Evolutionary conservation across 2,113 vertebrate species (phyloP), one percentile per base, ranked within the genome.

Genomic region (Nerophis ophidion): DNA sequence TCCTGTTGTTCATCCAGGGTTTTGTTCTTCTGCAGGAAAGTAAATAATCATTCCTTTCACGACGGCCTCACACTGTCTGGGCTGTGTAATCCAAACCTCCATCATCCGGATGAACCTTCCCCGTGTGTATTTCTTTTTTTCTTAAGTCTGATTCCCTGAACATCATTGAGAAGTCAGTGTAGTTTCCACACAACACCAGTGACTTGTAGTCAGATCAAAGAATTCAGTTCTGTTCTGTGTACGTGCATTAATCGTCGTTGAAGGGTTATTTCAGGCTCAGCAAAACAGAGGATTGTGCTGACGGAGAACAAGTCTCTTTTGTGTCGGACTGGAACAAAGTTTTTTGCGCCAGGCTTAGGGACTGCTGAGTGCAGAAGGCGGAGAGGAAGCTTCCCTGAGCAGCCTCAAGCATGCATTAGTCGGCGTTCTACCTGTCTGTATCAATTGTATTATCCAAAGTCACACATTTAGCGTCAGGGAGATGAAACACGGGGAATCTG

Each of bases 321-420:
- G 71, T 81, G 61, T 72, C 53, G 61, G 63, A 61, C 56, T 64
- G 48, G 59, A 77, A 65, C 61, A 70, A 77, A 72, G 76, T 76
- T 80, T 63, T 63, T 76, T 80, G 54, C 58, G 60, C 17, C n/a
- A 60, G 58, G 64, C 63, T 46, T 16, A 33, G 61, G 56, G 79
- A 79, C 36, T 77, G 82, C 80, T 83, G 73, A 83, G 70, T 33
- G 66, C 9, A 60, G 70, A 70, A 54, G 61, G 65, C 54, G 19
- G 70, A 62, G 46, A 67, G 58, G 55, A 40, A 71, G 63, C 61
- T 5, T 70, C 44, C 60, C 65, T 42, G 50, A 44, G 34, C 33
- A 34, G 60, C 71, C 72, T 35, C 7, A 58, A 72, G 64, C 70
- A 54, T 63, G 46, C 56, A 66, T 56, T 8, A 36, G 63, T 61